Base-by-base conservation (phyloP, 1,140 invertebrate species). In the Trissolcus basalis region DNA sequence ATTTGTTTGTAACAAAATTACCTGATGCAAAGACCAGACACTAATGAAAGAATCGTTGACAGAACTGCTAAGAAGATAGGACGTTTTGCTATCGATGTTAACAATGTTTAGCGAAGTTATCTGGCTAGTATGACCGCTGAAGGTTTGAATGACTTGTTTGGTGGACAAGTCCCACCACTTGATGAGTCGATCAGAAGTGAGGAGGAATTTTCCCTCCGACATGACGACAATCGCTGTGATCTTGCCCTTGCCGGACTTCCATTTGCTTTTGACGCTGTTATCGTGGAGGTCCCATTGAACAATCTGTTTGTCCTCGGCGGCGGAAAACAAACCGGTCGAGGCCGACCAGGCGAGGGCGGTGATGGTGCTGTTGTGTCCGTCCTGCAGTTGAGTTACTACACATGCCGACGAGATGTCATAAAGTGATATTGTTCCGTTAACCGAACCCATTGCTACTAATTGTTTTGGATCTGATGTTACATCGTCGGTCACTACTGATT, bases 71-170 rank as follows among this genome's bases (percentile, higher is more conserved):
- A 94, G 80, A 58, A 93, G 16, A 11, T 27, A 88, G 80, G 93
- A 94, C 55, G 73, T 85, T 50, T 81, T 83, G 45, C 78, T 77
- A 48, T 82, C 70, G 12, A 87, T 50, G 68, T 81, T 82, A 36
- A 93, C 78, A 44, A 88, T 85, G 47, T 85, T 77, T 51, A 94
- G 85, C 32, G 89, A 84, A 56, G 87, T 88, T 0, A 94, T 89
- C 81, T 92, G 90, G 64, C 90, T 90, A 14, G 90, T 89, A 83
- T 94, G 93, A 5, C 93, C 93, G 1, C 91, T 92, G 79, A 92
- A 94, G 16, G 89, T 91, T 60, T 88, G 89, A 39, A 94, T 77
- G 13, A 93, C 53, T 78, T 91, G 85, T 79, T 91, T 90, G 0
- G 82, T 91, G 10, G 88, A 76, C 7, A 92, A 78, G 82, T 93